Conservation (phyloP, 2,888 invertebrate genomes). For the Drosophila melanosoma region DNA sequence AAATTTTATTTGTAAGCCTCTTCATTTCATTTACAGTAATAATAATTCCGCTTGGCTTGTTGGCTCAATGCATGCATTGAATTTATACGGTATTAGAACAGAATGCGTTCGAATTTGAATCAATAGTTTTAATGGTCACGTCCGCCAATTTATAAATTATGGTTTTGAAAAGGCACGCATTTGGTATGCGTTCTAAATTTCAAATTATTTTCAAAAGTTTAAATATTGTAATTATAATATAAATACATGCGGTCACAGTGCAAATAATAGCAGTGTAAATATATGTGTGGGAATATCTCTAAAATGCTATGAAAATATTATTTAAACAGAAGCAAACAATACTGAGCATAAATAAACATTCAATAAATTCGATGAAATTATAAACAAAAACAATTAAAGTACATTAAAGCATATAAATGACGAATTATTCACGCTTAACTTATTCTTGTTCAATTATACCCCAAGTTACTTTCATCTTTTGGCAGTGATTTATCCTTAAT, state of each 20-base stretch:
- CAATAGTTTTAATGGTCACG: constrained; percentile 10
- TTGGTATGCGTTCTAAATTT: constrained; percentile 2
- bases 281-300: background rate
- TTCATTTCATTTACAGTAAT: background rate
- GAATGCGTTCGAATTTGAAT: background rate
- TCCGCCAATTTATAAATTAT: constrained; percentile 6
- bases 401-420: background rate
- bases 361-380: background rate
- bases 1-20: background rate
- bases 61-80: background rate
- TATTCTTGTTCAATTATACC: background rate
- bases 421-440: background rate
- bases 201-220: background rate
- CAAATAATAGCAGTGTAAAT: background rate
- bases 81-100: background rate
- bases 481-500: background rate
- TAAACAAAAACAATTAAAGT: background rate
- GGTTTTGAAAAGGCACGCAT: background rate
- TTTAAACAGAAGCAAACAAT: background rate
- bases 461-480: background rate
- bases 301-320: background rate
- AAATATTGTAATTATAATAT: background rate
- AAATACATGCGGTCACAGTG: background rate
- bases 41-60: background rate
- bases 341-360: background rate